A percentile compares a stretch with the other conserved stretches of the same genome.
phyloP scores from a whole-genome alignment of 2,113 vertebrate genomes.

The Petromus typicus region DNA sequence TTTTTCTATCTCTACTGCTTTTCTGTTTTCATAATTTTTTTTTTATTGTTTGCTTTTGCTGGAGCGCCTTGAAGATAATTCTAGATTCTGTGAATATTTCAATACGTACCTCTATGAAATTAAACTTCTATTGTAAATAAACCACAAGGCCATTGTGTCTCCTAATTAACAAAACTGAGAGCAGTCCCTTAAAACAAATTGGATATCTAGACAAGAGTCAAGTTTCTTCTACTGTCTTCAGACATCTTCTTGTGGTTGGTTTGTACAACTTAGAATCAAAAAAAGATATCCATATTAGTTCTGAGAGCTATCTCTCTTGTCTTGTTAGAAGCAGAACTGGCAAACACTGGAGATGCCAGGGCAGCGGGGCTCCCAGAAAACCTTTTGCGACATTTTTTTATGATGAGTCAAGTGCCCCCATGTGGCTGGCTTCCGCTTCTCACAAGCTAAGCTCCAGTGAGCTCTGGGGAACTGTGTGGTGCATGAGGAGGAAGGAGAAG shows the following conservation, averaged over 20 bases:
- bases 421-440: background rate
- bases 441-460: background rate
- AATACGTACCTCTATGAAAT: background rate
- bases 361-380: background rate
- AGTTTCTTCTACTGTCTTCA: background rate
- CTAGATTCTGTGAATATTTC: slow-evolving; percentile 10
- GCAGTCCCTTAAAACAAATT: background rate
- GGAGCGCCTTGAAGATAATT: background rate
- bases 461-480: background rate
- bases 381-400: background rate
- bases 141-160: background rate
- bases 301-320: background rate
- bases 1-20: background rate
- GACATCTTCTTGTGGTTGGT: background rate
- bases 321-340: background rate
- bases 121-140: slow-evolving; percentile 4
- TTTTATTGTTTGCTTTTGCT: slow-evolving; percentile 13
- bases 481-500: background rate
- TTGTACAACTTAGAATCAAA: slow-evolving; percentile 24
- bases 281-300: background rate
- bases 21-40: slow-evolving; percentile 30
- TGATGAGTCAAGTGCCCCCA: background rate
- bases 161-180: background rate
- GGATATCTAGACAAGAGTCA: background rate
- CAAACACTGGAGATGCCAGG: background rate